Conservation (phyloP, 2,797 vertebrate species). For the Melanotaenia nigrans region DNA sequence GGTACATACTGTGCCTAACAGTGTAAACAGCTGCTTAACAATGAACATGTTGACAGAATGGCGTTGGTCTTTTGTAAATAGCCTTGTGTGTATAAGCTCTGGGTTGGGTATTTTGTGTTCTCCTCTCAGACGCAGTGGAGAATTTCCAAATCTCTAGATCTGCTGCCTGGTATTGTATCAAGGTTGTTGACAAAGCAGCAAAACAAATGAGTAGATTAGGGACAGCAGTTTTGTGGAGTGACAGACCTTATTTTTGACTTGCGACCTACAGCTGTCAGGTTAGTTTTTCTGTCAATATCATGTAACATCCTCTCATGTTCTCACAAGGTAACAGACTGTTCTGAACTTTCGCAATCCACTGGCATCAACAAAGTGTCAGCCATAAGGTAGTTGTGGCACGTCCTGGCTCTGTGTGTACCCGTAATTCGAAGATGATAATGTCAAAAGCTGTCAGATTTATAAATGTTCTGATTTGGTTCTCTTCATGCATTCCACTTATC, state of each 20-base stretch:
- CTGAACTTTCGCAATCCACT: conserved; percentile 4
- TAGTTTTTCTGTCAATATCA: background rate
- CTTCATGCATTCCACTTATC: background rate
- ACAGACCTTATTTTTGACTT: conserved; percentile 6
- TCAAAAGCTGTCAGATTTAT: conserved; percentile 23
- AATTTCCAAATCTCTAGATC: conserved; percentile 26
- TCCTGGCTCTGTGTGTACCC: conserved; percentile 15
- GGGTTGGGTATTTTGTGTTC: conserved; percentile 3
- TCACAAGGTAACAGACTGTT: conserved; percentile 11
- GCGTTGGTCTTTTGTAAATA: background rate
- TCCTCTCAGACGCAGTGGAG: background rate
- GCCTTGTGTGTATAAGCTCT: background rate
- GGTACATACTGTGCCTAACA: background rate
- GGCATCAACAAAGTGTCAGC: conserved; percentile 10
- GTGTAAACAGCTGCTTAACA: background rate
- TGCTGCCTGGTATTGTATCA: conserved; percentile 6
- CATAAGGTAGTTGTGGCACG: conserved; percentile 9
- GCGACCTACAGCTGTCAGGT: conserved; percentile 18
- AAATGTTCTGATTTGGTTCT: conserved; percentile 11
- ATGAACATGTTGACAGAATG: background rate
- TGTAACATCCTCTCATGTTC: conserved; percentile 6
- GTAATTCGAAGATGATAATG: conserved; percentile 16
- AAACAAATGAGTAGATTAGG: conserved; percentile 28
- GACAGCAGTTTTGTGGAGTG: background rate
- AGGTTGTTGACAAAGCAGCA: conserved; percentile 9